A percentile compares a stretch with the other conserved stretches of the same genome.
phyloP scores from a whole-genome alignment of 2,797 vertebrate species.

The Odontamblyopus rebecca region DNA sequence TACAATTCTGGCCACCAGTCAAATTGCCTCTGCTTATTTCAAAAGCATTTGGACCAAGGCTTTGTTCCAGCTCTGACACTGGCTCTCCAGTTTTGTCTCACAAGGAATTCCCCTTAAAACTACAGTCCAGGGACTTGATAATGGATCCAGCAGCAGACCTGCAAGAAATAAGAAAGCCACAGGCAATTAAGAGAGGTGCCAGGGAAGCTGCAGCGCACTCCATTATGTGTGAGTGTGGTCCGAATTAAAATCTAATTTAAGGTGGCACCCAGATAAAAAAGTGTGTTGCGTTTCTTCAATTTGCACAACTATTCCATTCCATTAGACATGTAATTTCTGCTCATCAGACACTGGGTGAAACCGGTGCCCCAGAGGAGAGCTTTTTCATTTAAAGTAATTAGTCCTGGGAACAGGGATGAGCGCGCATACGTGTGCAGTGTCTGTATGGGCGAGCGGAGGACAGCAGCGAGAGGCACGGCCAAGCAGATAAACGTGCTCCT shows the following conservation, averaged over 20 bases:
- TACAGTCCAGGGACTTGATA: constrained; percentile 51
- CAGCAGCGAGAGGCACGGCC: constrained; percentile 4
- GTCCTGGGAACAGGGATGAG: constrained; percentile 64
- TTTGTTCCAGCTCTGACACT: constrained; percentile 12
- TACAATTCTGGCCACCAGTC: neutral
- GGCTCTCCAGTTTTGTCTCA: constrained; percentile 20
- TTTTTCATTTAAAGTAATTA: constrained; percentile 83
- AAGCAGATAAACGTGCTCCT: constrained; percentile 13
- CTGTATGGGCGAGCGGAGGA: constrained; percentile 17
- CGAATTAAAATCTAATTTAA: constrained; percentile 76
- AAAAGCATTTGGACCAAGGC: constrained; percentile 5
- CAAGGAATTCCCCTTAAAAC: constrained; percentile 34
- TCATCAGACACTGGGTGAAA: constrained; percentile 83
- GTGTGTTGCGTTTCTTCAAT: constrained; percentile 70
- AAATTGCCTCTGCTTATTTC: constrained; percentile 4
- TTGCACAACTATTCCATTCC: constrained; percentile 77
- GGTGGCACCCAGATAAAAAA: constrained; percentile 49
- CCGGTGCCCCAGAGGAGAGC: constrained; percentile 74
- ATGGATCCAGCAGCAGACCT: constrained; percentile 48
- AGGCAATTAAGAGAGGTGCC: constrained; percentile 57
- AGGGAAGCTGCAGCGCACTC: constrained; percentile 51
- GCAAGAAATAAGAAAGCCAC: constrained; percentile 58
- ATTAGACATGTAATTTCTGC: constrained; percentile 89
- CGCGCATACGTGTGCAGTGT: constrained; percentile 38
- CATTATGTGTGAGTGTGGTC: constrained; percentile 64